These are phyloP conservation scores for Drosophila phalerata DNA, from an alignment of 2,888 invertebrate genomes.

Conservation along the genomic window DNA sequence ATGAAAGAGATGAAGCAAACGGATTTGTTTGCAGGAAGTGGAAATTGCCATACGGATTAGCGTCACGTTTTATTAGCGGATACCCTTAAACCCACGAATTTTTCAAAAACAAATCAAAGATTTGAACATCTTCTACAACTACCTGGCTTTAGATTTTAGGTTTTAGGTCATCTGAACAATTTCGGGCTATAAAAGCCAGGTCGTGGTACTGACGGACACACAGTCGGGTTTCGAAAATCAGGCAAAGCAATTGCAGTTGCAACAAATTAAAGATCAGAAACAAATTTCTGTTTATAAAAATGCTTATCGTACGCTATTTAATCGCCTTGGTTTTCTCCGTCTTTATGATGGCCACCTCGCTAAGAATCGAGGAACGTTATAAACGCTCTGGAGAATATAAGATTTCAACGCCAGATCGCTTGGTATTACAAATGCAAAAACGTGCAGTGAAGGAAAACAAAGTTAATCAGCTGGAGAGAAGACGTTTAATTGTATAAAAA, in stretches of 20 bases:
- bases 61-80: slow-evolving; percentile 37
- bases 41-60: slow-evolving; percentile 69
- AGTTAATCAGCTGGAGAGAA: slow-evolving; percentile 16
- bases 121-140: background rate
- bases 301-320: slow-evolving; percentile 68
- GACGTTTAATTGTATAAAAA: slow-evolving; percentile 24
- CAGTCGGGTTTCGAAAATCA: slow-evolving; percentile 46
- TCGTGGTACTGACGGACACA: background rate
- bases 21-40: slow-evolving; percentile 66
- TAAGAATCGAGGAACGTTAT: slow-evolving; percentile 58
- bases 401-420: slow-evolving; percentile 70
- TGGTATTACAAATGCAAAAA: slow-evolving; percentile 57
- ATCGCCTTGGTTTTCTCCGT: slow-evolving; percentile 73
- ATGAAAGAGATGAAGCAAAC: background rate
- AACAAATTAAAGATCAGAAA: slow-evolving; percentile 10
- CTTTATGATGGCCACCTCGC: slow-evolving; percentile 72
- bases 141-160: slow-evolving; percentile 11
- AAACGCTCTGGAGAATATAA: slow-evolving; percentile 45
- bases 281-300: slow-evolving; percentile 11
- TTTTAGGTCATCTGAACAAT: background rate
- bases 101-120: background rate
- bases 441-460: background rate
- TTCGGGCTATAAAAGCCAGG: slow-evolving; percentile 45
- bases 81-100: slow-evolving; percentile 17
- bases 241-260: slow-evolving; percentile 24